Conservation (phyloP, 2,113 vertebrate species). For the Cryptoleucopteryx plumbea region DNA sequence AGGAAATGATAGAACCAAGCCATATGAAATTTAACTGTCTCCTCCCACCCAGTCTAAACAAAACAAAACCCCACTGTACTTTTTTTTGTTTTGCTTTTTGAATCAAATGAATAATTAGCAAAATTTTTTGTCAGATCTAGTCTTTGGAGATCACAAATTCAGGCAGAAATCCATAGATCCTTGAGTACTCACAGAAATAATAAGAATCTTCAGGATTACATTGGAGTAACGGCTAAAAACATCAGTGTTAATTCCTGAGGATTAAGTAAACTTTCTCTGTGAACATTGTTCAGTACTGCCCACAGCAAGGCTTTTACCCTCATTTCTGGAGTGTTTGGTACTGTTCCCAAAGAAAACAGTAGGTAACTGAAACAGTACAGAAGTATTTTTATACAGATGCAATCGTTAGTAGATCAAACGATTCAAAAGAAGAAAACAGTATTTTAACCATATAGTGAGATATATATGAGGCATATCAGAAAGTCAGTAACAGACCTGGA, state of each 20-base stretch:
- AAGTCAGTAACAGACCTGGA: background rate
- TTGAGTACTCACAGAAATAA: background rate
- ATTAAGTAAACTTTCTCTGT: background rate
- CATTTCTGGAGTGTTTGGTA: background rate
- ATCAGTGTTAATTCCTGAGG: background rate
- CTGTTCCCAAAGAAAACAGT: background rate
- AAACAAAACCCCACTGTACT: fast-evolving
- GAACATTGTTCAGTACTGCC: background rate
- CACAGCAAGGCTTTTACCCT: background rate
- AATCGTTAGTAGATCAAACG: background rate
- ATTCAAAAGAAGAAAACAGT: background rate
- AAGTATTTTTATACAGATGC: background rate
- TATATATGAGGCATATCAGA: background rate
- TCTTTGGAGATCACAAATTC: background rate
- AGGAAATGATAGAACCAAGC: background rate
- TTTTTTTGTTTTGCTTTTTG: background rate
- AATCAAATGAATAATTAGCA: background rate
- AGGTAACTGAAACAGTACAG: background rate
- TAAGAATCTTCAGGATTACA: background rate
- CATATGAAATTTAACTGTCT: background rate
- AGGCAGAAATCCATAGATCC: background rate
- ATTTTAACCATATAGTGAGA: background rate
- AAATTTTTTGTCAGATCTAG: background rate
- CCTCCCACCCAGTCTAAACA: background rate
- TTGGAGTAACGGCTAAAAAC: background rate